Percentiles rank a stretch among this genome's conserved stretches.
phyloP scores from a whole-genome alignment of 2,888 invertebrate genomes.

The Pachydiplax longipennis region DNA sequence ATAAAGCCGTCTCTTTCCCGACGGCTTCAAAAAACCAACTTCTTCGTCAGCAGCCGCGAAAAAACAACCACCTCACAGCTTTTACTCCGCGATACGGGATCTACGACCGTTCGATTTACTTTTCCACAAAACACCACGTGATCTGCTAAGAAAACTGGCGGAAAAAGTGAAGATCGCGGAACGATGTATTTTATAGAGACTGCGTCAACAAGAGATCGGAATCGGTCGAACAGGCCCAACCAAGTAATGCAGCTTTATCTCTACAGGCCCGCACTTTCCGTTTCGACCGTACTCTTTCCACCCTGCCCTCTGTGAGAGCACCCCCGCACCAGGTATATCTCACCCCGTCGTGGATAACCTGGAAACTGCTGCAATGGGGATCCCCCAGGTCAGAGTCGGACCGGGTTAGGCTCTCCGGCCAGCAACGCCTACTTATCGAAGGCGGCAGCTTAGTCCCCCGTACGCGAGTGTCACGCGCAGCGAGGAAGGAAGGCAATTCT shows the following conservation, averaged over 20 bases:
- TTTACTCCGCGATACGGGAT: not conserved
- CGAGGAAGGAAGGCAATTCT: not conserved
- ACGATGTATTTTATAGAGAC: not conserved
- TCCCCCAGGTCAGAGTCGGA: constrained; percentile 39
- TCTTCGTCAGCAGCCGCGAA: not conserved
- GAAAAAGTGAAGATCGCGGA: not conserved
- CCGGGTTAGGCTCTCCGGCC: constrained; percentile 22
- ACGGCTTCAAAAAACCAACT: not conserved
- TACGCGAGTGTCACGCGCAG: not conserved
- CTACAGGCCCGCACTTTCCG: not conserved
- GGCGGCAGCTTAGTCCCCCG: not conserved
- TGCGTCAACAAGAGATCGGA: not conserved
- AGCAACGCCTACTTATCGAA: not conserved
- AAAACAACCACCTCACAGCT: not conserved
- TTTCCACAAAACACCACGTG: constrained; percentile 37
- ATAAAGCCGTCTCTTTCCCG: not conserved
- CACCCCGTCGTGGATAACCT: constrained; percentile 6
- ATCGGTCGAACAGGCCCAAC: not conserved
- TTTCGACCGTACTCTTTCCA: not conserved
- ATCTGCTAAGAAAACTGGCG: not conserved
- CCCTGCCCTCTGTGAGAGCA: not conserved
- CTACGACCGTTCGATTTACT: constrained; percentile 7
- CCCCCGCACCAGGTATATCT: not conserved
- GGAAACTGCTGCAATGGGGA: constrained; percentile 38
- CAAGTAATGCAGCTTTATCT: not conserved